phyloP scores from a whole-genome alignment of 2,888 invertebrate genomes.

The Erannis defoliaria region DNA sequence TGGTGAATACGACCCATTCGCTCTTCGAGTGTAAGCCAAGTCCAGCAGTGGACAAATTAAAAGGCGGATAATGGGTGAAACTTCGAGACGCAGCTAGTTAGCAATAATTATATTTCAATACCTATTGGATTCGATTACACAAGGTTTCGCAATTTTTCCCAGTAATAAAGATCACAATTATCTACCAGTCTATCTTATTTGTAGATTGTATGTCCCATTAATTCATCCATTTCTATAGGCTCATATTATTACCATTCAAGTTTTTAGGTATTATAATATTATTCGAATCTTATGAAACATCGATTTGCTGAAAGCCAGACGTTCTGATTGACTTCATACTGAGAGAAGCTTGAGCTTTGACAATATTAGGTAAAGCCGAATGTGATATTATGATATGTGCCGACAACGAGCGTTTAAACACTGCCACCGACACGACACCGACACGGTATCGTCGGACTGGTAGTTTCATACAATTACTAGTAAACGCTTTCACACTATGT shows the following conservation, averaged over 20 bases:
- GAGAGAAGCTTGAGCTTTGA: neutral
- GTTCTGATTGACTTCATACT: neutral
- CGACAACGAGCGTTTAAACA: neutral
- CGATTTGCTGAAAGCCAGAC: slow-evolving; percentile 6
- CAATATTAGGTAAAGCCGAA: neutral
- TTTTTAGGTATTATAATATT: neutral
- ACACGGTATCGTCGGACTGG: no score
- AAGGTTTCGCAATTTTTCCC: no score
- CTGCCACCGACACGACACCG: no score
- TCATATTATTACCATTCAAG: neutral
- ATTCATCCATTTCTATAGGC: neutral
- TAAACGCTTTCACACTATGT: no score
- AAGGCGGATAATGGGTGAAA: no score
- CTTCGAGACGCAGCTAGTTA: no score
- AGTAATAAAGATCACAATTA: neutral
- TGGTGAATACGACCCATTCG: no score
- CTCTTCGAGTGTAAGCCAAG: no score
- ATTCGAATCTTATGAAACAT: neutral
- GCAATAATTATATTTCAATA: no score
- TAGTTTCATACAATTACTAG: no score
- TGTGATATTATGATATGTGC: neutral
- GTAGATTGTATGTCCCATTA: neutral
- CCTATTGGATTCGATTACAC: no score
- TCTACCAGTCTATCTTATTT: neutral
- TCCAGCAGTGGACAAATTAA: no score